Evolutionary conservation across 2,797 vertebrate genomes (phyloP).

Genomic region (Triplophysa yarkandensis): DNA sequence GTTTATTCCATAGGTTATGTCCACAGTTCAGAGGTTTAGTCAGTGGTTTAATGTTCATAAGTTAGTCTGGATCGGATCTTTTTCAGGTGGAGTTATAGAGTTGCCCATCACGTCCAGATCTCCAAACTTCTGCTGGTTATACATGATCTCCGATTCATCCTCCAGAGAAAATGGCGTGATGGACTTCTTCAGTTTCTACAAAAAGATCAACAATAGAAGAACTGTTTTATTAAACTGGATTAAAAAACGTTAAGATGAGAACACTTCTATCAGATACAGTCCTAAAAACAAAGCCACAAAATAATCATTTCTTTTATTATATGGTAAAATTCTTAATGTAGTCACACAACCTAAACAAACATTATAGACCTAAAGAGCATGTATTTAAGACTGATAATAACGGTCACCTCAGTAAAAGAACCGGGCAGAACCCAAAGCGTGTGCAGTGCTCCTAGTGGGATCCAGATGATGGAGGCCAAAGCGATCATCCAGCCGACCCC

Average conservation of each 20-base stretch:
- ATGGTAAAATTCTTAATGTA: no score
- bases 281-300: background rate
- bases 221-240: no score
- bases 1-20: background rate
- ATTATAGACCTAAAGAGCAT: no score
- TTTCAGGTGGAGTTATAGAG: constrained; percentile 50
- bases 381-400: background rate
- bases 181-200: constrained; percentile 73
- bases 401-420: constrained; percentile 70
- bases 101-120: constrained; percentile 50
- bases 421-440: constrained; percentile 77
- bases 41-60: constrained; percentile 53
- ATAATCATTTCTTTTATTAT: no score
- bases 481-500: constrained; percentile 77
- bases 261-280: background rate
- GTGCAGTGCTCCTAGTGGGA: constrained; percentile 74
- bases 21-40: background rate
- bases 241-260: background rate
- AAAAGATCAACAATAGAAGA: background rate
- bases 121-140: constrained; percentile 64
- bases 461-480: constrained; percentile 79
- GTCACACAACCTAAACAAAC: no score
- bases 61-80: constrained; percentile 59
- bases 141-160: constrained; percentile 52
- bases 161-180: constrained; percentile 68